These are phyloP conservation scores for Caenorhabditis sulstoni DNA, from an alignment of 2,888 invertebrate genomes.

Conservation along the genomic window DNA sequence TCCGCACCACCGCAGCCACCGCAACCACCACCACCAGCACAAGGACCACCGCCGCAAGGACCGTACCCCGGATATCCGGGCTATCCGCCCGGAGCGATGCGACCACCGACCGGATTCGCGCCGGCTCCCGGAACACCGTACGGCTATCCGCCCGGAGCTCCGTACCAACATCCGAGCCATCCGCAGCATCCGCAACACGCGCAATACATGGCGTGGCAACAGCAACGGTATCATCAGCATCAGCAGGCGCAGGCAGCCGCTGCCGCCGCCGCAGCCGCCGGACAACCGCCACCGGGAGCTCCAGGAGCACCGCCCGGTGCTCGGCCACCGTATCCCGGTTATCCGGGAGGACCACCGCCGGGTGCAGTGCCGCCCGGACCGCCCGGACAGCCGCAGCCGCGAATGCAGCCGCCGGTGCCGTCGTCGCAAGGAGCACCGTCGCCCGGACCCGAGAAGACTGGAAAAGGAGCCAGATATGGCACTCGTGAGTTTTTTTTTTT, in stretches of 20 bases:
- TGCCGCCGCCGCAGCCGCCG: constrained; percentile 5
- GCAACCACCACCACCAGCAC: not conserved
- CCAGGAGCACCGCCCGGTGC: constrained; percentile 7
- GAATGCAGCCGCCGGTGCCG: constrained; percentile 22
- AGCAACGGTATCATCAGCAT: constrained; percentile 39
- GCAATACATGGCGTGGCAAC: constrained; percentile 37
- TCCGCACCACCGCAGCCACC: constrained; percentile 7
- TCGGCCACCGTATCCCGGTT: constrained; percentile 8
- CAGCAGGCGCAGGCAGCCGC: constrained; percentile 21
- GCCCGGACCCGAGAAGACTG: constrained; percentile 38
- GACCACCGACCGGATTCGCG: constrained; percentile 42
- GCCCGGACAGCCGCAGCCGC: constrained; percentile 11
- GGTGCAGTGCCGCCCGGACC: not conserved
- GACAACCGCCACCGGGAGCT: constrained; percentile 1
- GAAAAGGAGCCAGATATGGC: constrained; percentile 42
- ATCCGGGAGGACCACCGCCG: constrained; percentile 31
- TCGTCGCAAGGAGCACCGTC: constrained; percentile 57
- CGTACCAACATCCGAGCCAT: constrained; percentile 65
- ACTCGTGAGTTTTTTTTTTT: constrained; percentile 43
- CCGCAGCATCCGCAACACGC: constrained; percentile 51
- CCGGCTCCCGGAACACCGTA: constrained; percentile 49
- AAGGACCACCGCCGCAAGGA: not conserved
- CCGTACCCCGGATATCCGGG: constrained; percentile 9
- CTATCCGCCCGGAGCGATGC: constrained; percentile 26
- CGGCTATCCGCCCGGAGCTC: constrained; percentile 58